phyloP scores from a whole-genome alignment of 2,113 vertebrate species.

The Triplophysa dalaica region DNA sequence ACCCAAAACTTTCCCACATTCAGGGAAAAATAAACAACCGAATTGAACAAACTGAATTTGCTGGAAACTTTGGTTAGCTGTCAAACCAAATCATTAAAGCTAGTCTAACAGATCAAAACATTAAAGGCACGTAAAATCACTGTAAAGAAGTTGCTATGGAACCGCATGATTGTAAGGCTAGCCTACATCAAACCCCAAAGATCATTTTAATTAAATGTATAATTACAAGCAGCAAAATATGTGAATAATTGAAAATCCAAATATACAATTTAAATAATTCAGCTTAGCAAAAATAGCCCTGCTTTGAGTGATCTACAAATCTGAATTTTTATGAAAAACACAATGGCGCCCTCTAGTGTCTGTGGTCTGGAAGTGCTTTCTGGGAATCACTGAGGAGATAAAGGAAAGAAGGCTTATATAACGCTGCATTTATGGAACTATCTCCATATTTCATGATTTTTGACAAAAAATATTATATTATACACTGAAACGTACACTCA shows the following conservation, averaged over 20 bases:
- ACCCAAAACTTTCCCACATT: background rate
- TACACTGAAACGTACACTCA: background rate
- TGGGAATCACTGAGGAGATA: too few species aligned
- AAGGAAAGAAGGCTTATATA: too few species aligned
- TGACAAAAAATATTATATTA: too few species aligned
- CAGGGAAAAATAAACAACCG: background rate
- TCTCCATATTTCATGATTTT: too few species aligned
- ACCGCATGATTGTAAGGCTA: too few species aligned
- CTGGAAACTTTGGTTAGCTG: background rate
- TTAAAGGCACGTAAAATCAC: background rate
- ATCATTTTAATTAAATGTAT: too few species aligned
- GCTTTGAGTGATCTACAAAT: background rate
- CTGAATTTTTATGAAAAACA: background rate
- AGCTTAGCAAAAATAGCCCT: background rate
- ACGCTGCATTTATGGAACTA: too few species aligned
- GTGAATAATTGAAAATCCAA: background rate
- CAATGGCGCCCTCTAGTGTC: slow-evolving; percentile 44
- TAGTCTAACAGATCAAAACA: background rate
- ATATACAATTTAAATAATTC: background rate
- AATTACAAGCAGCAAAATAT: too few species aligned
- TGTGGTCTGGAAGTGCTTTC: background rate
- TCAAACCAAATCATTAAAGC: background rate
- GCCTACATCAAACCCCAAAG: too few species aligned
- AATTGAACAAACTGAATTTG: too few species aligned
- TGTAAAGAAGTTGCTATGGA: too few species aligned